phyloP scores from a whole-genome alignment of 2,888 invertebrate genomes.

The Eristalis tenax region DNA sequence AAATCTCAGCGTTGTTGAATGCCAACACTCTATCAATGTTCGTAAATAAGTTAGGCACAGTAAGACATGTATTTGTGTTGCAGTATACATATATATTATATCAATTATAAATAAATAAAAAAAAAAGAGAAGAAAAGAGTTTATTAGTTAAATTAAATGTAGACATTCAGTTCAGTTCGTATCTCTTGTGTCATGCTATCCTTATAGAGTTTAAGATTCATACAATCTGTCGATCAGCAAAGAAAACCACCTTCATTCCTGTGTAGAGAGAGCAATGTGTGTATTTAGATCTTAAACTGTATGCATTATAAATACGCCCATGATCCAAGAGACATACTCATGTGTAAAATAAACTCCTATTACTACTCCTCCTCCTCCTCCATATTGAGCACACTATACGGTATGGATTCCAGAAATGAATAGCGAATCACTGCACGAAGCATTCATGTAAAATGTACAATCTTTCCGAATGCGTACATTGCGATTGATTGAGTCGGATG shows the following conservation, averaged over 20 bases:
- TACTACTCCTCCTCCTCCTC: slow-evolving; percentile 40
- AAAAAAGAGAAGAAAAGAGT: slow-evolving; percentile 6
- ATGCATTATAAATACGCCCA: neutral
- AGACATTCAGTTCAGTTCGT: slow-evolving; percentile 35
- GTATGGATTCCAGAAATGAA: neutral
- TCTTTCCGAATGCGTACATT: neutral
- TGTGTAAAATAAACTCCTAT: neutral
- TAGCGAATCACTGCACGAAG: neutral
- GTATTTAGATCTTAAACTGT: neutral
- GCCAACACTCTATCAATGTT: slow-evolving; percentile 41
- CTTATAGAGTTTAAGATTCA: neutral
- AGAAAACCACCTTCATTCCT: neutral
- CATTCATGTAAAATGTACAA: slow-evolving; percentile 19
- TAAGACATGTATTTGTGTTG: slow-evolving; percentile 34
- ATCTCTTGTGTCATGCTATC: neutral
- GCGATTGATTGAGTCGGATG: neutral
- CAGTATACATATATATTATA: slow-evolving; percentile 28
- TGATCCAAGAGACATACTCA: neutral
- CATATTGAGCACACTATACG: slow-evolving; percentile 19
- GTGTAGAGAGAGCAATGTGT: slow-evolving; percentile 8
- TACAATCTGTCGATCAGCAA: neutral
- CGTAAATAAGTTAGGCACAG: slow-evolving; percentile 32
- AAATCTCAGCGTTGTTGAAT: slow-evolving; percentile 34
- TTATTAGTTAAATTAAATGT: slow-evolving; percentile 47
- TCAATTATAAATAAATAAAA: slow-evolving; percentile 10